Evolutionary conservation across 2,888 invertebrate genomes (phyloP).

Genomic region (Tetanocera ferruginea): DNA sequence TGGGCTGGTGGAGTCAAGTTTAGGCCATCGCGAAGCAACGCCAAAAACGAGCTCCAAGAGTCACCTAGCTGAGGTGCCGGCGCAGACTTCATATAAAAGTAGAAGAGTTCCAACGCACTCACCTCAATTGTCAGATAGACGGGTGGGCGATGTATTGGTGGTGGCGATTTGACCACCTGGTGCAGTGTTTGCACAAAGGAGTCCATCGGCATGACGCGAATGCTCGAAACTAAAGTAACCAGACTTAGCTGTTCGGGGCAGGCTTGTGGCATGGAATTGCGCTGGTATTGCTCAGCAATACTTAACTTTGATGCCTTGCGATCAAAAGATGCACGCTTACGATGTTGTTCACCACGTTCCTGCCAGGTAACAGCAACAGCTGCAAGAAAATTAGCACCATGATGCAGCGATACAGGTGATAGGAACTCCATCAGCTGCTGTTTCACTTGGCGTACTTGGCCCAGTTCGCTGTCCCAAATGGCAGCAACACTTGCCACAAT

Average conservation of each 20-base stretch:
- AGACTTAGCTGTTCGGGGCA: constrained; percentile 80
- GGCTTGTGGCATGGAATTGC: constrained; percentile 72
- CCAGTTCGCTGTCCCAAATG: constrained; percentile 83
- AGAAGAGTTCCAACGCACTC: constrained; percentile 85
- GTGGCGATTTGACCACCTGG: constrained; percentile 85
- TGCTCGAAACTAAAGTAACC: constrained; percentile 83
- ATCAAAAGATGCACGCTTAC: constrained; percentile 70
- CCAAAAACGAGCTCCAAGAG: constrained; percentile 82
- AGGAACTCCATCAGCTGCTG: constrained; percentile 85
- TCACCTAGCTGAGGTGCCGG: constrained; percentile 80
- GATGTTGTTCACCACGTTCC: constrained; percentile 74
- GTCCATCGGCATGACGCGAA: constrained; percentile 87
- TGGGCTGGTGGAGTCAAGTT: constrained; percentile 82
- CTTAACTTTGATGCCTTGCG: constrained; percentile 51
- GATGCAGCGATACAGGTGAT: constrained; percentile 86
- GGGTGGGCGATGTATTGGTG: constrained; percentile 72
- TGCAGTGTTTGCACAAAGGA: constrained; percentile 85
- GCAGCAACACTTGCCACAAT: constrained; percentile 84
- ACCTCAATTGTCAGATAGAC: constrained; percentile 81
- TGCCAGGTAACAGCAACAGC: constrained; percentile 90
- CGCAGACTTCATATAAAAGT: constrained; percentile 79
- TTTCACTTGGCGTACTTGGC: constrained; percentile 73
- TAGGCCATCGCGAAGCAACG: constrained; percentile 82
- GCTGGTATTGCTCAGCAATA: constrained; percentile 63
- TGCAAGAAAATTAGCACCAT: constrained; percentile 84